Evolutionary conservation across 2,113 vertebrate species (phyloP).

Genomic region (Plestiodon gilberti): DNA sequence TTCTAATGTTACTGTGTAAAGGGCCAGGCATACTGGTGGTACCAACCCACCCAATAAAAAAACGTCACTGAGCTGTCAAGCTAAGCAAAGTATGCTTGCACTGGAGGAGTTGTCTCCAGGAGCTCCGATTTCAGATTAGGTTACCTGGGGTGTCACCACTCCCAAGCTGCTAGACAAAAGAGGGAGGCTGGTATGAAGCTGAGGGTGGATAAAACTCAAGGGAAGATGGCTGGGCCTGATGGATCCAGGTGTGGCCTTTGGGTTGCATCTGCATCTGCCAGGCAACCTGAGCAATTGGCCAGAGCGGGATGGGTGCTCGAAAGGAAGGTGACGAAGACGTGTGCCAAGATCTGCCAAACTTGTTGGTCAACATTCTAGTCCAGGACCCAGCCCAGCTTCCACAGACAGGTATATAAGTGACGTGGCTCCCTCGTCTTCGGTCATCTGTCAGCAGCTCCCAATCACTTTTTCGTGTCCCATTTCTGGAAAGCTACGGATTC

Average conservation of each 20-base stretch:
- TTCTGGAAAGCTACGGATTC: neutral
- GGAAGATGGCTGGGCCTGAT: neutral
- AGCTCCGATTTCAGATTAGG: neutral
- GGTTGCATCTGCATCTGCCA: neutral
- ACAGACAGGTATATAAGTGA: constrained; percentile 9
- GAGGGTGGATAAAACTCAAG: neutral
- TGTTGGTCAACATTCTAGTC: constrained; percentile 23
- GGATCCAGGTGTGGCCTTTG: neutral
- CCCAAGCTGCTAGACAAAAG: neutral
- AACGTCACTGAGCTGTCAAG: neutral
- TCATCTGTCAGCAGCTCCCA: neutral
- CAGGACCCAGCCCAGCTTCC: neutral
- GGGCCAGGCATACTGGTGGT: neutral
- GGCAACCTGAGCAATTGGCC: neutral
- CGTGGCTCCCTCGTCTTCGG: neutral
- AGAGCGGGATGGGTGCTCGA: neutral
- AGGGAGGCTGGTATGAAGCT: neutral
- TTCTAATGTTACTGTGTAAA: neutral
- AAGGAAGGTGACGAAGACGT: neutral
- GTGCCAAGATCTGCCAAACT: constrained; percentile 4
- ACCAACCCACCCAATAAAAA: neutral
- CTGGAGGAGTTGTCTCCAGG: neutral
- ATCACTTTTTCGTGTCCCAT: neutral
- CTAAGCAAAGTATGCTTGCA: neutral
- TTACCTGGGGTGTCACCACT: neutral